Base-by-base conservation (phyloP, 1,140 invertebrate genomes). In the Microplitis demolitor region DNA sequence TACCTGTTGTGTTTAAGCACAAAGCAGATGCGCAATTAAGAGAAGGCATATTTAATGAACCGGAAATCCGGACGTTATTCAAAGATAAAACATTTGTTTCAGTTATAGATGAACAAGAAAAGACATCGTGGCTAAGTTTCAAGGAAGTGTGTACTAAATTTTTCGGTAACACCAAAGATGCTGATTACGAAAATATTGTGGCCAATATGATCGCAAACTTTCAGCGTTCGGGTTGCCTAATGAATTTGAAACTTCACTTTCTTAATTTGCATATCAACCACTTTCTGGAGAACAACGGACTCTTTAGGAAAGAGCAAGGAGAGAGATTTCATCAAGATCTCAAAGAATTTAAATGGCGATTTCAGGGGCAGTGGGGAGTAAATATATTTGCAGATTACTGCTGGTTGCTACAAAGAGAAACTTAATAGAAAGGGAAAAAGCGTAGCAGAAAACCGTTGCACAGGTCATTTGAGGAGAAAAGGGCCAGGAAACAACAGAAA, bases 111-210 rank as follows among this genome's bases (percentile, higher is more conserved):
- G 69, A 69, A 34, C 8, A 56, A 39, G 72, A 76, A 53, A 72
- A 72, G 39, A 11, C 14, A 53, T 39, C 70, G 33, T 75, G 70
- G 74, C 3, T 45, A 16, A 58, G 61, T 68, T 68, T 76, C 11
- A 62, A 67, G 39, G 53, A 66, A 14, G 63, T 76, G 1, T 50
- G 13, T 35, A 33, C 34, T 9, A 67, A 69, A 9, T 72, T 69
- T 56, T 63, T 75, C 0, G 31, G 73, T 37, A 78, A 78, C 33
- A 69, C 61, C 1, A 77, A 72, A 64, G 35, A 50, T 74, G 37
- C 56, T 9, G 53, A 79, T 53, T 78, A 79, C 53, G 75, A 75
- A 63, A 37, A 66, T n/a, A 54, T 76, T 50, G 75, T 82, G 11
- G 33, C 31, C 1, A 68, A 70, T 54, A 53, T 78, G 68, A 39